Evolutionary conservation across 1,140 invertebrate species (phyloP), one percentile per base, ranked within the genome.

Genomic region (Centruroides vittatus): DNA sequence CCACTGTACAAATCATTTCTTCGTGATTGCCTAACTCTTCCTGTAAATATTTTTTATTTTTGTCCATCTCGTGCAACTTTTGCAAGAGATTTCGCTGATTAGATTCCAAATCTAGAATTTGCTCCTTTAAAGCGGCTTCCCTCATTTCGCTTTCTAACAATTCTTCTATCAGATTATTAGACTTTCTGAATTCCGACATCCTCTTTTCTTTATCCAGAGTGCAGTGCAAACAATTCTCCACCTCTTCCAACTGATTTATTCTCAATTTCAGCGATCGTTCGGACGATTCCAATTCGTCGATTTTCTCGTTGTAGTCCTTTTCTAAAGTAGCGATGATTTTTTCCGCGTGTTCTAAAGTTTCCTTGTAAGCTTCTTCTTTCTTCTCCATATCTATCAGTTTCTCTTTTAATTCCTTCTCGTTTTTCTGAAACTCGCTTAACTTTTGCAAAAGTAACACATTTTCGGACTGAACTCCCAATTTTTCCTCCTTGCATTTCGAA

Each of bases 301-400:
- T 67, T 35, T 71, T 68, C 47, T 69, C 76, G 70, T 82, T 81
- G 63, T 83, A 84, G 0, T 80, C 78, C 3, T 76, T 76, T 66
- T 86, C 84, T 73, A 85, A 78, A 51, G 84, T 81, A 0, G 81
- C 80, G 79, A 85, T 84, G 70, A 87, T 81, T 53, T 83, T 79
- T 58, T 86, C 86, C 3, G 84, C 84, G 60, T 85, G 79, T 65
- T 83, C 81, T 65, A 89, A 73, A 57, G 85, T 86, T 66, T 83
- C 82, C 68, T 84, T 76, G 64, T 86, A 86, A 0, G 83, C 79
- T 5, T 78, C 75, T 68, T 86, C 83, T 57, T 80, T 75, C 47
- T 79, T 75, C 68, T 86, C 82, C 6, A 85, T 66, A 54, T 85
- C 83, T 47, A 74, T 75, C 35, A 86, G 78, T 57, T 78, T 73